phyloP scores from a whole-genome alignment of 2,797 vertebrate species.

The Scolopax rusticola region DNA sequence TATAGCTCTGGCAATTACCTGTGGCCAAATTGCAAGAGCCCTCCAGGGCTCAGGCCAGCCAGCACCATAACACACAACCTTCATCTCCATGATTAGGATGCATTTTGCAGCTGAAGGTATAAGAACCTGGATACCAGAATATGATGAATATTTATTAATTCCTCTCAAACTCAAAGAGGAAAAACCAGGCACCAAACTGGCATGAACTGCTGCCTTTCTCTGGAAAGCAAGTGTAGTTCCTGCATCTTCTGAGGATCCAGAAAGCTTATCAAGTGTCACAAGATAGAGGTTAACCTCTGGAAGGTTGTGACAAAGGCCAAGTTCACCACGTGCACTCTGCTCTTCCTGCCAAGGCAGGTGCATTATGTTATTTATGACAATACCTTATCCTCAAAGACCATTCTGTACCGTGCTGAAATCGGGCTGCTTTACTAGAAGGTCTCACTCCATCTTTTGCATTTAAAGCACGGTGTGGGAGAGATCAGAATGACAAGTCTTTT shows the following conservation, averaged over 20 bases:
- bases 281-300: neutral
- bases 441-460: constrained; percentile 36
- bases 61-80: neutral
- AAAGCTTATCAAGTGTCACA: neutral
- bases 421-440: constrained; percentile 28
- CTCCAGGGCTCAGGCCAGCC: neutral
- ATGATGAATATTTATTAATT: neutral
- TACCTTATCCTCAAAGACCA: neutral
- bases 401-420: neutral
- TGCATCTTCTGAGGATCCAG: neutral
- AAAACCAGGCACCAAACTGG: neutral
- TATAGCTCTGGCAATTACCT: neutral
- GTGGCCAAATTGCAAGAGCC: neutral
- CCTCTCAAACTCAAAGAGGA: neutral
- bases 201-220: neutral
- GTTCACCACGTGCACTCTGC: accelerated
- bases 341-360: neutral
- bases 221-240: neutral
- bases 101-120: neutral
- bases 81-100: neutral
- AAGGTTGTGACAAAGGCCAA: neutral
- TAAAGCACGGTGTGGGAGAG: constrained; percentile 48
- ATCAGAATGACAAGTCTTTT: constrained; percentile 63
- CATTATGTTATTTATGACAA: neutral
- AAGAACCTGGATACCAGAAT: neutral